Evolutionary conservation across 2,888 invertebrate genomes (phyloP), one percentile per base, ranked within the genome.

Genomic region (Phanerotoma sp.): DNA sequence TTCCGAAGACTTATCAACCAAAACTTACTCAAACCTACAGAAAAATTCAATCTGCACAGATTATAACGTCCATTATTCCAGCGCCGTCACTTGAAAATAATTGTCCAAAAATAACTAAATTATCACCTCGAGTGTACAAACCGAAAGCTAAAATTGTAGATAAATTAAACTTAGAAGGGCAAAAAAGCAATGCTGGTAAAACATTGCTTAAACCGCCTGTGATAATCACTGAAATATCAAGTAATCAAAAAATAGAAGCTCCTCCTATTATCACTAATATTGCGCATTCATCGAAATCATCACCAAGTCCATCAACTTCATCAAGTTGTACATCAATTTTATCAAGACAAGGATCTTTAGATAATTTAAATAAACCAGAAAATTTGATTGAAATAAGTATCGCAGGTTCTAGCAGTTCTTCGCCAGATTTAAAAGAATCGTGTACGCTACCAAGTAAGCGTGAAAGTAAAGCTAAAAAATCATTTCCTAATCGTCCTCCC

Each of bases 381-480:
- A 22, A 22, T 5, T 18, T 21, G 3, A 44, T 13, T 32, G n/a
- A 32, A 20, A 18, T 2, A 32, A 32, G 2, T 3, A 30, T 9
- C 25, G 25, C 25, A 45, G n/a, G 11, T 11, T 35, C 20, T 7
- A 11, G 10, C 16, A 20, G 10, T 21, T 18, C 7, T 6, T 7
- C 33, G 5, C 41, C 15, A 10, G 54, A 35, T n/a, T n/a, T n/a
- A 9, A 68, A 63, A 22, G 69, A 67, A 44, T 68, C 70, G 20
- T n/a, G n/a, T n/a, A n/a, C n/a, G n/a, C n/a, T n/a, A n/a, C n/a
- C n/a, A n/a, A n/a, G n/a, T n/a, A n/a, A n/a, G n/a, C n/a, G n/a
- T n/a, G n/a, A n/a, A n/a, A 69, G 70, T n/a, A 73, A 69, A 53
- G 79, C 79, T 1, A 71, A 74, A 6, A 80, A 79, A 66, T 71